These are phyloP conservation scores for Malurus splendens DNA, from an alignment of 2,797 vertebrate species.

Conservation along the genomic window DNA sequence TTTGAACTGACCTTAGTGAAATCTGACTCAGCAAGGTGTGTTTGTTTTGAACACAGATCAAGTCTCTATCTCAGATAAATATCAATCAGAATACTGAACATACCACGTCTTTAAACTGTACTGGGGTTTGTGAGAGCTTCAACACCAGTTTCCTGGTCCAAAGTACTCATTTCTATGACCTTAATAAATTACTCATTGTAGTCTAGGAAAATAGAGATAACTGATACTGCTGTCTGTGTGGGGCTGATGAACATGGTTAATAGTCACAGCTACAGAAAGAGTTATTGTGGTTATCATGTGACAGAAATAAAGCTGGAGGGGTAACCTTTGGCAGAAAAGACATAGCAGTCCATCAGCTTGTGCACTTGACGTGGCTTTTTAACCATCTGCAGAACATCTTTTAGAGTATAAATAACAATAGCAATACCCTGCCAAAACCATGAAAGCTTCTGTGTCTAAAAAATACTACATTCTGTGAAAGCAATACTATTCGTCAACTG, in stretches of 20 bases:
- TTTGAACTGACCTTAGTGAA: not conserved
- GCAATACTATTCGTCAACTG: conserved; percentile 18
- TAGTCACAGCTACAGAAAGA: not conserved
- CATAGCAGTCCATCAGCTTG: not conserved
- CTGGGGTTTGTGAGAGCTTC: not conserved
- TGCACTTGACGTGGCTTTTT: not conserved
- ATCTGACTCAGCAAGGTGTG: not conserved
- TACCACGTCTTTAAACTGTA: not conserved
- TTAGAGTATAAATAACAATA: conserved; percentile 33
- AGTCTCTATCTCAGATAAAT: not conserved
- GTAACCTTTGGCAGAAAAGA: not conserved
- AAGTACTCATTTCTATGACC: not conserved
- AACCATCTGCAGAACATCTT: conserved; percentile 25
- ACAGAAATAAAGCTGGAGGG: not conserved
- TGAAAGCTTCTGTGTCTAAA: conserved; percentile 16
- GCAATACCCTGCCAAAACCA: not conserved
- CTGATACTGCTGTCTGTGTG: not conserved
- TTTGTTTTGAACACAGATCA: not conserved
- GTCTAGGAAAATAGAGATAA: not conserved
- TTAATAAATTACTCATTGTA: not conserved
- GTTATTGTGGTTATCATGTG: not conserved
- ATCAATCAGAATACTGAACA: not conserved
- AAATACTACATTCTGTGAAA: not conserved
- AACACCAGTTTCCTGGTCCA: not conserved
- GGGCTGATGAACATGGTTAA: not conserved